Evolutionary conservation across 1,140 invertebrate species (phyloP).

Genomic region (Leptoteleia sp.): DNA sequence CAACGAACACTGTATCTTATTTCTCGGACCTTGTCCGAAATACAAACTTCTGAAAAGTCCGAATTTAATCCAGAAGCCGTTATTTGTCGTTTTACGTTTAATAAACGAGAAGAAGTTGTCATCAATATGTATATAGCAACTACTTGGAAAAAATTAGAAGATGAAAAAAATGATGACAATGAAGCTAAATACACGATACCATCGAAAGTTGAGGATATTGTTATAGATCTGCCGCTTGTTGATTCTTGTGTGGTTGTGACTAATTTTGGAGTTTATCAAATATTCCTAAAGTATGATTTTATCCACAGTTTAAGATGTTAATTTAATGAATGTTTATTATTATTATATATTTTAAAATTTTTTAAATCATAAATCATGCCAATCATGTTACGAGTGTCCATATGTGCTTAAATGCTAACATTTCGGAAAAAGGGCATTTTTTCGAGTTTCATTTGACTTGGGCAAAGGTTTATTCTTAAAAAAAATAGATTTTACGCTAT

Average conservation of each 20-base stretch:
- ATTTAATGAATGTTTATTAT: too few relatives aligned
- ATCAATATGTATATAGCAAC: slow-evolving; percentile 79
- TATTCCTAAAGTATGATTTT: slow-evolving; percentile 83
- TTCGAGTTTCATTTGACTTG: too few relatives aligned
- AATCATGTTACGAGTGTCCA: too few relatives aligned
- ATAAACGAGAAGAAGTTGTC: slow-evolving; percentile 79
- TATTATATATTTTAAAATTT: too few relatives aligned
- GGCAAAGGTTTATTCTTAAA: too few relatives aligned
- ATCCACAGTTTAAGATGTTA: too few relatives aligned
- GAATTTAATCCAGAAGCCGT: slow-evolving; percentile 82
- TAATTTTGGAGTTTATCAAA: slow-evolving; percentile 85
- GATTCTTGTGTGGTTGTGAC: slow-evolving; percentile 88
- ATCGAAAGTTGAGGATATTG: slow-evolving; percentile 81
- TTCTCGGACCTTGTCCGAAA: slow-evolving; percentile 84
- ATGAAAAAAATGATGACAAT: slow-evolving; percentile 68
- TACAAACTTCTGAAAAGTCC: slow-evolving; percentile 82
- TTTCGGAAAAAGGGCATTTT: too few relatives aligned
- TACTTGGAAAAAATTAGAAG: slow-evolving; percentile 71
- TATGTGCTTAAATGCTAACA: too few relatives aligned
- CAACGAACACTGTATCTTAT: slow-evolving; percentile 82
- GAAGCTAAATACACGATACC: slow-evolving; percentile 76
- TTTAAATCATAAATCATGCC: too few relatives aligned
- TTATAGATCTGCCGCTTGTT: slow-evolving; percentile 80
- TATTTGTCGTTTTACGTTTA: slow-evolving; percentile 82
- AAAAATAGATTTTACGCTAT: too few relatives aligned